Conservation (phyloP, 2,797 vertebrate species). For the Parambassis ranga region DNA sequence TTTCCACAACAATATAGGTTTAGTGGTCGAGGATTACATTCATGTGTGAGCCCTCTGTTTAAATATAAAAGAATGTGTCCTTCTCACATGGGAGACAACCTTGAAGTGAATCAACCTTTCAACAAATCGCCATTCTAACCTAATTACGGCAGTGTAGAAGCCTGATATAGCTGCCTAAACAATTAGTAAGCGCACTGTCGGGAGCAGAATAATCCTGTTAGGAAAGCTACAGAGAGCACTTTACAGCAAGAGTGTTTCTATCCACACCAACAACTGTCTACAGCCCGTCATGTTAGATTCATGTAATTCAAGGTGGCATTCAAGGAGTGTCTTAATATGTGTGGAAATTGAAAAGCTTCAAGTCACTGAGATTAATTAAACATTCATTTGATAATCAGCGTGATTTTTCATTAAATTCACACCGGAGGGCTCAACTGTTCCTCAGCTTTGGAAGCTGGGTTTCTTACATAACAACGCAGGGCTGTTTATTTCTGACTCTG, state of each 20-base stretch:
- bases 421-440: conserved; percentile 6
- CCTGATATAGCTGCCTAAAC: conserved; percentile 53
- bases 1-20: no score
- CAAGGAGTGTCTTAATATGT: conserved; percentile 2
- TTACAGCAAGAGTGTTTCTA: conserved; percentile 29
- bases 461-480: conserved; percentile 38
- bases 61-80: conserved; percentile 23
- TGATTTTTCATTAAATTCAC: conserved; percentile 19
- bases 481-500: conserved; percentile 44
- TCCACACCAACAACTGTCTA: conserved; percentile 43
- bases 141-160: conserved; percentile 57
- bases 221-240: conserved; percentile 26
- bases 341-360: not conserved
- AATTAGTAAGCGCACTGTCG: conserved; percentile 57
- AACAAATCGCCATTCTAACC: conserved; percentile 56
- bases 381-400: not conserved
- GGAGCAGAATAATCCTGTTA: conserved; percentile 69
- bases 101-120: conserved; percentile 54
- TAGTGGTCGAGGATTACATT: no score
- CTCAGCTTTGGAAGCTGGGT: conserved; percentile 12
- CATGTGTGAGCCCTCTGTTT: not conserved
- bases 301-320: conserved; percentile 56
- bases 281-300: conserved; percentile 29
- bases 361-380: no score
- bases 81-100: conserved; percentile 48